Conservation (phyloP, 2,797 vertebrate genomes). For the Hapalemur alaotrensis region DNA sequence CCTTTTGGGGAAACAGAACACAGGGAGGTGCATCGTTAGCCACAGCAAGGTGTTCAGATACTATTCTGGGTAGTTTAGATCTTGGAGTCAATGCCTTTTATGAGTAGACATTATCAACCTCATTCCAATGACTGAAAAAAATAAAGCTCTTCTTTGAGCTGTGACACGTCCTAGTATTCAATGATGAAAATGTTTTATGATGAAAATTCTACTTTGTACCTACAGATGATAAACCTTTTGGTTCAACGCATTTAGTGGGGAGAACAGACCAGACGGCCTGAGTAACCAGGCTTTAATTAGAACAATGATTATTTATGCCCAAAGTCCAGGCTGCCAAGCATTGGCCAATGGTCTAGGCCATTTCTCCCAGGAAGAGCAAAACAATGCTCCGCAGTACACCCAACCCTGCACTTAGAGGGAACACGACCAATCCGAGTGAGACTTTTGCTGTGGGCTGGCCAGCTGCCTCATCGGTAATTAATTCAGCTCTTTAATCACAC, state of each 20-base stretch:
- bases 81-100: neutral
- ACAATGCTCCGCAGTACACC: no score
- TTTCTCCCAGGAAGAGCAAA: neutral
- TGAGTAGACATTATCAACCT: neutral
- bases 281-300: neutral
- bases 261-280: neutral
- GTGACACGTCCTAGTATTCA: neutral
- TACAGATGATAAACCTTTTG: neutral
- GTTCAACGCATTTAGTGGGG: neutral
- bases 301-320: neutral
- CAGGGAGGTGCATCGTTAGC: neutral
- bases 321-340: neutral
- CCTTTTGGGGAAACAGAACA: neutral
- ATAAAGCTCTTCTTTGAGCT: neutral
- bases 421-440: accelerated
- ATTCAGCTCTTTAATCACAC: neutral
- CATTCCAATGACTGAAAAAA: neutral
- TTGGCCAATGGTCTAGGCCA: neutral
- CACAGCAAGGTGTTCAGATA: neutral
- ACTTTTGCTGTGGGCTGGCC: neutral
- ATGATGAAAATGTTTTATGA: neutral
- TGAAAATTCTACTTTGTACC: neutral
- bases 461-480: neutral
- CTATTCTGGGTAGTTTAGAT: neutral
- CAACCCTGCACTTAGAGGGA: neutral